Evolutionary conservation across 2,797 vertebrate species (phyloP).

Genomic region (Sparidentex hasta): DNA sequence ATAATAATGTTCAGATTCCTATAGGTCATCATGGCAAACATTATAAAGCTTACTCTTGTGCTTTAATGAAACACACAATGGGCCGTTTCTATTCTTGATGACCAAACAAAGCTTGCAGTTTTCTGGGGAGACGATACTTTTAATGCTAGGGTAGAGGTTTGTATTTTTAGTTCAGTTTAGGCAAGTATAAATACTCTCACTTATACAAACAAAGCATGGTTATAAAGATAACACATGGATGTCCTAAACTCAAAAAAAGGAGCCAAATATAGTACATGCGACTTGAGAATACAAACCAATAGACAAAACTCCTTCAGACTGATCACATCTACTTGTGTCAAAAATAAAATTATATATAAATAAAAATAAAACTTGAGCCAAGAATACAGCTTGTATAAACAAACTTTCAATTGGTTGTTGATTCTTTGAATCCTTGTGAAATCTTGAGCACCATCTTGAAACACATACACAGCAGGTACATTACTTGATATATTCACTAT

Average conservation of each 20-base stretch:
- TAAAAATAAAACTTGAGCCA: not conserved
- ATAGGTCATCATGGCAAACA: not conserved
- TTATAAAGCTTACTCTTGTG: not conserved
- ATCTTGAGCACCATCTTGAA: slow-evolving; percentile 31
- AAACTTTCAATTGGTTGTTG: slow-evolving; percentile 12
- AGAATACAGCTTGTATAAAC: slow-evolving; percentile 6
- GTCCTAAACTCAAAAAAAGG: not conserved
- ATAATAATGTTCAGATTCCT: not conserved
- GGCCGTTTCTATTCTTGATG: not conserved
- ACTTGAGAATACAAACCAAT: not conserved
- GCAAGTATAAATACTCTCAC: not conserved
- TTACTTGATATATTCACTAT: slow-evolving; percentile 12
- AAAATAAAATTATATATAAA: slow-evolving; percentile 11
- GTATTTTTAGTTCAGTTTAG: too few relatives aligned
- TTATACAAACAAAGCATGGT: not conserved
- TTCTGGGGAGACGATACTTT: too few relatives aligned
- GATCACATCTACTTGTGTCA: not conserved
- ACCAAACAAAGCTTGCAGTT: too few relatives aligned
- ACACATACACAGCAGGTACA: slow-evolving; percentile 5
- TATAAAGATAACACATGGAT: not conserved
- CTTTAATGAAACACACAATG: not conserved
- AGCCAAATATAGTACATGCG: not conserved
- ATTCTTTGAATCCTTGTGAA: slow-evolving; percentile 1
- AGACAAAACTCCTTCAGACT: not conserved
- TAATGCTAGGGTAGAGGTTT: too few relatives aligned